Percentiles rank a stretch among this genome's conserved stretches.
Conservation (phyloP, 1,140 invertebrate genomes). For the Drosophila repleta region DNA sequence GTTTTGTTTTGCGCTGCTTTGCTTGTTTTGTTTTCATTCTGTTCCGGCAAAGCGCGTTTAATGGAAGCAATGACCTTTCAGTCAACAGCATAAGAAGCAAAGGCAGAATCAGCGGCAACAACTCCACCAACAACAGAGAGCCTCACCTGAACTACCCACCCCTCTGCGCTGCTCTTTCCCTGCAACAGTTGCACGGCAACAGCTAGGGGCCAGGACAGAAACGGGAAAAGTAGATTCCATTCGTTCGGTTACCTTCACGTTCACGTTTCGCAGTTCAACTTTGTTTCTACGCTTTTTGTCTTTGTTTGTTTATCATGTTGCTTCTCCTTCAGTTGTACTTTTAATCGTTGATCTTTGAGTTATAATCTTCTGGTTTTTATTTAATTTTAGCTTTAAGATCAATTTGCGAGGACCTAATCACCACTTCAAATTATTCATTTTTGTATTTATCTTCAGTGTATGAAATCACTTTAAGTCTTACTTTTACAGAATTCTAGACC, state of each 20-base stretch:
- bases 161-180: constrained; percentile 1
- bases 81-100: constrained; percentile 53
- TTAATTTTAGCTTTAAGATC: constrained; percentile 2
- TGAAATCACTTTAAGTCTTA: too few relatives aligned
- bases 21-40: constrained; percentile 55
- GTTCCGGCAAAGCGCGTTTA: constrained; percentile 74
- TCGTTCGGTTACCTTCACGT: constrained; percentile 46
- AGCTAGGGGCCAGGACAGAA: constrained; percentile 10
- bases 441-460: too few relatives aligned
- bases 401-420: too few relatives aligned
- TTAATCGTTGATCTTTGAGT: constrained; percentile 6
- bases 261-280: constrained; percentile 52
- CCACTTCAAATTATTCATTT: too few relatives aligned
- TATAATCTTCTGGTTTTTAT: constrained; percentile 2
- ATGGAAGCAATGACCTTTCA: constrained; percentile 80
- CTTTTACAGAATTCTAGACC: too few relatives aligned
- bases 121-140: constrained; percentile 27
- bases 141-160: constrained; percentile 1
- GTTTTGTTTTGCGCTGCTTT: constrained; percentile 14
- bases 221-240: constrained; percentile 15
- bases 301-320: constrained; percentile 38
- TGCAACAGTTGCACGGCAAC: constrained; percentile 54
- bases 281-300: constrained; percentile 45
- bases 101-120: constrained; percentile 31
- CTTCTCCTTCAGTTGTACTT: not conserved